A percentile compares a stretch with the other conserved stretches of the same genome.
Evolutionary conservation across 2,113 vertebrate genomes (phyloP).

Genomic region (Galbula dea): DNA sequence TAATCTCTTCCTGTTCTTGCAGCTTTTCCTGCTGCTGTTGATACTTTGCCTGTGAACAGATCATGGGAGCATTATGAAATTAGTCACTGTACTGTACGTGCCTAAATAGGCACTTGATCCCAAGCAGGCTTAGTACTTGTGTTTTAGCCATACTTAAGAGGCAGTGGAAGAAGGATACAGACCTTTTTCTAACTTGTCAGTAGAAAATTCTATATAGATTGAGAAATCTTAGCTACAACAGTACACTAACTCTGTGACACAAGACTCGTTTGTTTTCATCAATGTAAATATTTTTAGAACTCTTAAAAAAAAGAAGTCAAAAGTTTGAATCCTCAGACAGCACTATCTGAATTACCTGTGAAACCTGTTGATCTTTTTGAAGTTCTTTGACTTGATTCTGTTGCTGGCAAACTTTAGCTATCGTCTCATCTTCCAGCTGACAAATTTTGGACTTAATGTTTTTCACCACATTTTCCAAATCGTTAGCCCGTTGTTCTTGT

Average conservation of each 20-base stretch:
- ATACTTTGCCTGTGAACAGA: slow-evolving; percentile 60
- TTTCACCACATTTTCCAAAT: slow-evolving; percentile 81
- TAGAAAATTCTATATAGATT: background rate
- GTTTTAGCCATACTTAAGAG: background rate
- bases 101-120: background rate
- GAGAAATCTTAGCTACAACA: background rate
- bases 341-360: slow-evolving; percentile 67
- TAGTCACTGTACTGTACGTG: background rate
- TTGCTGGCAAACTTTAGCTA: slow-evolving; percentile 77
- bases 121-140: background rate
- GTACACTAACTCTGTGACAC: background rate
- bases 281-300: background rate
- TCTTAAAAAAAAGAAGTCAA: background rate
- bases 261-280: background rate
- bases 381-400: slow-evolving; percentile 75
- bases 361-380: slow-evolving; percentile 73
- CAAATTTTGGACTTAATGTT: slow-evolving; percentile 81
- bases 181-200: background rate
- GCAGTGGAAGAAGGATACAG: background rate
- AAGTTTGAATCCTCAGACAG: background rate
- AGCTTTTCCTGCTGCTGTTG: slow-evolving; percentile 75
- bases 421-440: slow-evolving; percentile 84
- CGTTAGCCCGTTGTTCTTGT: slow-evolving; percentile 76
- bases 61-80: background rate
- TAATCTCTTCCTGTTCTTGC: slow-evolving; percentile 70